A percentile compares a stretch with the other conserved stretches of the same genome.
These are phyloP conservation scores for Corydoras sp. DNA, from an alignment of 2,113 vertebrate genomes.

Conservation along the genomic window DNA sequence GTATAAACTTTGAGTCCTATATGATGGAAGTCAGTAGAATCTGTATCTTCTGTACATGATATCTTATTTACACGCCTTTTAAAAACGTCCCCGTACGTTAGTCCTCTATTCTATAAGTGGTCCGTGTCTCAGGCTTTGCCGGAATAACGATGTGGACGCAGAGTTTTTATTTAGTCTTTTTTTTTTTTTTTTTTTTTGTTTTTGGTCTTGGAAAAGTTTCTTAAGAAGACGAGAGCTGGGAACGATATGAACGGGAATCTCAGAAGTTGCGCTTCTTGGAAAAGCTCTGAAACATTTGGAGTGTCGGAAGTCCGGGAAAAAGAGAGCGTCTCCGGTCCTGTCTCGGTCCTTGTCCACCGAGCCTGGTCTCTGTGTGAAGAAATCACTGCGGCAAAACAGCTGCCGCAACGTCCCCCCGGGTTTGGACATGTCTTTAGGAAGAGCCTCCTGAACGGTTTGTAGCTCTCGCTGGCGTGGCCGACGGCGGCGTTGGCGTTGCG, in stretches of 20 bases:
- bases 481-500: neutral
- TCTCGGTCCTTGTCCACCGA: too few relatives aligned
- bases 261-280: neutral
- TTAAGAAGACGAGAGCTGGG: slow-evolving; percentile 6
- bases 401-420: too few relatives aligned
- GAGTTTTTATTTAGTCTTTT: neutral
- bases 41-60: slow-evolving; percentile 41
- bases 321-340: slow-evolving; percentile 4
- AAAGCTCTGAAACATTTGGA: neutral
- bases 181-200: neutral
- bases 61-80: slow-evolving; percentile 53
- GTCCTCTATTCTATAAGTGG: slow-evolving; percentile 25
- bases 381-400: too few relatives aligned
- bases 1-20: slow-evolving; percentile 14
- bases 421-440: too few relatives aligned
- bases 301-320: slow-evolving; percentile 6
- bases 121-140: slow-evolving; percentile 7
- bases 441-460: too few relatives aligned
- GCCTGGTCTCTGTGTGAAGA: too few relatives aligned
- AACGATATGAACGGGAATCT: slow-evolving; percentile 24
- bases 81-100: slow-evolving; percentile 52
- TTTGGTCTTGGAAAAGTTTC: slow-evolving; percentile 31
- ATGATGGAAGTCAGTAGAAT: slow-evolving; percentile 8
- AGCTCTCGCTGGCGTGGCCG: neutral
- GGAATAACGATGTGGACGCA: slow-evolving; percentile 22